Conservation (phyloP, 2,888 invertebrate species). For the Leucoptera coffeella region DNA sequence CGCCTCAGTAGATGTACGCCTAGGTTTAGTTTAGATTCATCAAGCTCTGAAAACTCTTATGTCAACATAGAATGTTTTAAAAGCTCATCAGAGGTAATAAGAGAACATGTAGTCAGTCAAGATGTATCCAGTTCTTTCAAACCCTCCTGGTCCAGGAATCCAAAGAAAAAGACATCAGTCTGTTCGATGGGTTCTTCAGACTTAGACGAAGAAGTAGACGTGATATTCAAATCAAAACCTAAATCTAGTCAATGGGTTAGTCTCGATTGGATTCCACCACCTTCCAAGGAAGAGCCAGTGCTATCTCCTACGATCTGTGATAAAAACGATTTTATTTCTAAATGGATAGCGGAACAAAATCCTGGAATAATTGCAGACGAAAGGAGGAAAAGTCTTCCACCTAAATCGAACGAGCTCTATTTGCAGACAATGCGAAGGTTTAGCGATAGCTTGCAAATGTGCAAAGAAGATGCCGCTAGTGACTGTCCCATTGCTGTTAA, state of each 20-base stretch:
- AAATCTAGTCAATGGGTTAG: constrained; percentile 55
- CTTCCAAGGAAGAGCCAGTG: constrained; percentile 45
- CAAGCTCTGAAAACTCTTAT: constrained; percentile 52
- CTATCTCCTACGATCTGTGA: constrained; percentile 45
- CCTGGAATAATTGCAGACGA: constrained; percentile 36
- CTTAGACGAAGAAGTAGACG: constrained; percentile 47
- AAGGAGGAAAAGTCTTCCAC: constrained; percentile 42
- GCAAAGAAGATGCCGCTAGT: constrained; percentile 47
- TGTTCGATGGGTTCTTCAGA: constrained; percentile 49
- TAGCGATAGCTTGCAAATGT: constrained; percentile 45
- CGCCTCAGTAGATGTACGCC: constrained; percentile 31
- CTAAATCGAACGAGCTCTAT: constrained; percentile 44
- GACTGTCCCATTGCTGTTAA: constrained; percentile 45
- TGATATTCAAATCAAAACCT: constrained; percentile 51
- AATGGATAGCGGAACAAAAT: constrained; percentile 50
- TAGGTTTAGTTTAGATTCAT: constrained; percentile 48
- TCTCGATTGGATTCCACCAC: constrained; percentile 48
- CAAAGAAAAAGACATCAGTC: constrained; percentile 44
- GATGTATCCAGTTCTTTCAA: constrained; percentile 27
- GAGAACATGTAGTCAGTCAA: constrained; percentile 25
- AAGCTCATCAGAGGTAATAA: constrained; percentile 48
- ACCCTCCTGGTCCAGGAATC: constrained; percentile 34
- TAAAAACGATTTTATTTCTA: constrained; percentile 49
- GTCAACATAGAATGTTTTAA: constrained; percentile 47
- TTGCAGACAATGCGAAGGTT: constrained; percentile 44